These are phyloP conservation scores for Athripsodes cinereus DNA, from an alignment of 2,888 invertebrate genomes.

Conservation along the genomic window DNA sequence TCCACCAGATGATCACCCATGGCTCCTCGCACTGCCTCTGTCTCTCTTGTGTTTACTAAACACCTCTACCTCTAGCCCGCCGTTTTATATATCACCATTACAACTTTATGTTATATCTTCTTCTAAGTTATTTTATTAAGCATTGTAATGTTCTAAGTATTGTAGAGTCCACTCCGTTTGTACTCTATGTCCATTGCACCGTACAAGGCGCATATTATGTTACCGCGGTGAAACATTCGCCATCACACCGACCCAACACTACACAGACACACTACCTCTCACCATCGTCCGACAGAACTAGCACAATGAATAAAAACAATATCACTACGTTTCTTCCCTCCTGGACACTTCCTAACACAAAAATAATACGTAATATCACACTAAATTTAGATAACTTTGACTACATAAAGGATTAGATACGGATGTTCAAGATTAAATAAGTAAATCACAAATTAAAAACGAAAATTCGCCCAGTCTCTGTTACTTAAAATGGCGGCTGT, in stretches of 20 bases:
- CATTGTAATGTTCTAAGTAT: slow-evolving; percentile 50
- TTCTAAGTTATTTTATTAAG: slow-evolving; percentile 50
- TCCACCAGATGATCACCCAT: slow-evolving; percentile 95
- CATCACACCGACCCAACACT: slow-evolving; percentile 68
- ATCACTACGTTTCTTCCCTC: slow-evolving; percentile 53
- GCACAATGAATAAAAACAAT: slow-evolving; percentile 67
- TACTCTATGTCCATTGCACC: slow-evolving; percentile 66
- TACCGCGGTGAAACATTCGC: slow-evolving; percentile 69
- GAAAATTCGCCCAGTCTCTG: slow-evolving; percentile 70
- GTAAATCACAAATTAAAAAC: slow-evolving; percentile 66
- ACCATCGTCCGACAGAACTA: slow-evolving; percentile 68
- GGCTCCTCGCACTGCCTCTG: slow-evolving; percentile 36
- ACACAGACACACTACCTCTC: slow-evolving; percentile 64
- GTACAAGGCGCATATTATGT: slow-evolving; percentile 71
- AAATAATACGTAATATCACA: slow-evolving; percentile 48
- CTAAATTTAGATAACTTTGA: slow-evolving; percentile 56
- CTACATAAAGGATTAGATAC: slow-evolving; percentile 51
- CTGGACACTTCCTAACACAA: slow-evolving; percentile 45
- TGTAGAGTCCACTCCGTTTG: slow-evolving; percentile 61
- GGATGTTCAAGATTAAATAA: slow-evolving; percentile 55
- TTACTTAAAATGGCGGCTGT: slow-evolving; percentile 93
- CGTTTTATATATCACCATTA: slow-evolving; percentile 52
- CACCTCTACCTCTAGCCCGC: slow-evolving; percentile 47
- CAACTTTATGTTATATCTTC: slow-evolving; percentile 42
- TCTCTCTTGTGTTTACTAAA: slow-evolving; percentile 52